Percentiles rank a stretch among this genome's conserved stretches.
Conservation (phyloP, 2,113 vertebrate genomes). For the Cygnus atratus region DNA sequence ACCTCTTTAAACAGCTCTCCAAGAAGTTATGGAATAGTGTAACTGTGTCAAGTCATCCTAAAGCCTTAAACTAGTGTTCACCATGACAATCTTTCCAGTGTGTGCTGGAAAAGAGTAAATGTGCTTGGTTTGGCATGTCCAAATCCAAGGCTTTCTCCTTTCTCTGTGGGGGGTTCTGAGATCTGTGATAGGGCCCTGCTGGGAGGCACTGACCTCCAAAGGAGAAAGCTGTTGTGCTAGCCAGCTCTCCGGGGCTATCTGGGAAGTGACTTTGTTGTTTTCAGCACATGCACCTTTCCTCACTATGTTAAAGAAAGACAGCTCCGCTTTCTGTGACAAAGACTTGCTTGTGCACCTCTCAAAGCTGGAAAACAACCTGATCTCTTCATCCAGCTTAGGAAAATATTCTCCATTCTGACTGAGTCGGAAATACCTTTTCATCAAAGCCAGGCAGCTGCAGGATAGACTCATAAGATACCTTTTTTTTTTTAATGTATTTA, state of each 20-base stretch:
- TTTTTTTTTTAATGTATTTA: neutral
- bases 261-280: neutral
- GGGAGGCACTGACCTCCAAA: neutral
- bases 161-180: neutral
- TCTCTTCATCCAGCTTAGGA: neutral
- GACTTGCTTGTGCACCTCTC: neutral
- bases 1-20: neutral
- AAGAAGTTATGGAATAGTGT: neutral
- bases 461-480: neutral
- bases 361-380: neutral
- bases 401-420: neutral
- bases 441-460: neutral
- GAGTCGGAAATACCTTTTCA: neutral
- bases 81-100: neutral
- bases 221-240: neutral
- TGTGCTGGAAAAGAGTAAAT: neutral
- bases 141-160: neutral
- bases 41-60: neutral
- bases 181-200: too few relatives aligned
- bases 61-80: neutral
- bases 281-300: fast-evolving
- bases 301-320: neutral
- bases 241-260: neutral
- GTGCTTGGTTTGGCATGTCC: neutral
- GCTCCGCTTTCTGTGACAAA: neutral